Conservation (phyloP, 2,888 invertebrate species). For the Nemoura dubitans region DNA sequence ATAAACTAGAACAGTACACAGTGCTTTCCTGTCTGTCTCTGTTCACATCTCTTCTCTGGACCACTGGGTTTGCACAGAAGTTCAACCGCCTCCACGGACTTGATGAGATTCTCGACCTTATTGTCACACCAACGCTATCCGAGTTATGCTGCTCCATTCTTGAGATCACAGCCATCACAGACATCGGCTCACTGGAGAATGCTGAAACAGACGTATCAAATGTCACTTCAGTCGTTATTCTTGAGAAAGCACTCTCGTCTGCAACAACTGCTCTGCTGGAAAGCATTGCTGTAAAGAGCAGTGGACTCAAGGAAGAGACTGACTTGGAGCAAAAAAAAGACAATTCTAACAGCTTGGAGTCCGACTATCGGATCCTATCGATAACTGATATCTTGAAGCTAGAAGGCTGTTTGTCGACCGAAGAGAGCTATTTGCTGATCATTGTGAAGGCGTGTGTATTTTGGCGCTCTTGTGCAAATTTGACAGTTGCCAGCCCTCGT, state of each 20-base stretch:
- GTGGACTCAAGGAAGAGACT: no score
- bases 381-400: conserved; percentile 40
- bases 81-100: conserved; percentile 69
- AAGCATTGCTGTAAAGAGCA: neutral
- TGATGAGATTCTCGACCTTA: conserved; percentile 65
- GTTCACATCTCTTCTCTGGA: conserved; percentile 66
- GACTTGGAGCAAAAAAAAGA: neutral
- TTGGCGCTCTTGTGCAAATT: conserved; percentile 64
- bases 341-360: neutral
- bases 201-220: conserved; percentile 8
- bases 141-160: conserved; percentile 69
- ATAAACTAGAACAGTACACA: conserved; percentile 58
- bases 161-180: conserved; percentile 69
- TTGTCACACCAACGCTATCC: conserved; percentile 66
- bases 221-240: conserved; percentile 48
- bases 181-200: conserved; percentile 63
- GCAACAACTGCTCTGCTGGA: neutral
- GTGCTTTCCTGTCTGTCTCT: conserved; percentile 69
- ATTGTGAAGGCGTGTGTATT: conserved; percentile 63
- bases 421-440: conserved; percentile 56
- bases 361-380: conserved; percentile 25
- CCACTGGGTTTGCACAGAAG: conserved; percentile 66
- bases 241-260: conserved; percentile 46
- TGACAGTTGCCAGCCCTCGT: conserved; percentile 67
- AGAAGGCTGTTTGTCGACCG: conserved; percentile 15